Percentiles rank a stretch among this genome's conserved stretches.
phyloP scores from a whole-genome alignment of 2,113 vertebrate genomes.

The Australoheros scitulus region DNA sequence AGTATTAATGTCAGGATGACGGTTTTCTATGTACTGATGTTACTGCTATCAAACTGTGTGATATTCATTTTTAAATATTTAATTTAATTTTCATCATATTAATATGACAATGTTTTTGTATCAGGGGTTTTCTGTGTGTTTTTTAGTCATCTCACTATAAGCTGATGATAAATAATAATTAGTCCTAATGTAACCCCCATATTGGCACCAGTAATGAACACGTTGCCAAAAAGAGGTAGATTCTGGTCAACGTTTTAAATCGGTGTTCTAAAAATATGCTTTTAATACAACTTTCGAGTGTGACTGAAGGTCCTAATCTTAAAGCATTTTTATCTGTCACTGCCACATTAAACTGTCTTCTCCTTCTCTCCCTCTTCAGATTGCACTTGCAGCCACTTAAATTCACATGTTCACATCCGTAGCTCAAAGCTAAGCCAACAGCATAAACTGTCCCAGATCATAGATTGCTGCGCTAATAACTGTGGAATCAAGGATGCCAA shows the following conservation, averaged over 20 bases:
- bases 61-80: not conserved
- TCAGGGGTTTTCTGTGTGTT: not conserved
- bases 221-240: not conserved
- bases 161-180: not conserved
- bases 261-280: not conserved
- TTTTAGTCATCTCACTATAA: not conserved
- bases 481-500: slow-evolving; percentile 5
- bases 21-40: not conserved
- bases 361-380: not conserved
- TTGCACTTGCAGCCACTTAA: not conserved
- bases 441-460: slow-evolving; percentile 1
- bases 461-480: not conserved
- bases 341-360: not conserved
- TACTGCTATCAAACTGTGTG: not conserved
- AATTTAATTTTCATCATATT: not conserved
- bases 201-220: not conserved
- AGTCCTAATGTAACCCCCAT: not conserved
- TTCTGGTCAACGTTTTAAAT: not conserved
- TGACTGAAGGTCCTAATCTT: not conserved
- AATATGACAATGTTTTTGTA: not conserved
- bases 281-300: not conserved
- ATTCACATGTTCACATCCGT: not conserved
- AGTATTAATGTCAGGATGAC: not conserved
- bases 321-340: not conserved
- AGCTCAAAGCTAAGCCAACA: not conserved